Base-by-base conservation (phyloP, 1,140 invertebrate species). In the Drosophila kepulauana region DNA sequence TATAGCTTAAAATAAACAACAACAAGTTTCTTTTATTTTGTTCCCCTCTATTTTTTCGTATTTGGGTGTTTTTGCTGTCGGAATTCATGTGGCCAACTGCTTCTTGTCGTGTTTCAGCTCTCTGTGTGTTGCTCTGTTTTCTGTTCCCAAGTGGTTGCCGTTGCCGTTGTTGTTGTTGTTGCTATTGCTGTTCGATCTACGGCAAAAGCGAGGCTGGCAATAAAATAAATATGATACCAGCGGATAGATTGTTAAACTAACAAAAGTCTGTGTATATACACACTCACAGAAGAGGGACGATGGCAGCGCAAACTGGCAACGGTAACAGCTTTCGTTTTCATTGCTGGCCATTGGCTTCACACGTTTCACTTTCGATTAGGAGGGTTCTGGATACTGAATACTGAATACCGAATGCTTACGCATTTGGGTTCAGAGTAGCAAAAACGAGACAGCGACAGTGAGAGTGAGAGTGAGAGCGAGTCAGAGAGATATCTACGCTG, bases 151-250 rank as follows among this genome's bases (percentile, higher is more conserved):
- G 16, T 41, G 15, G 45, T 20, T 56, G 48, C 15, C 10, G 20
- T 38, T 52, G 10, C 38, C 1, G 5, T 25, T 30, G 8, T 5
- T 38, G 52, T 33, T 54, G n/a, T 52, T 38, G 43, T 30, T 56
- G 48, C 30, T 13, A 6, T 35, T 51, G 33, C 49, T 1, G 5
- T 41, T 43, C 57, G 46, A 64, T 63, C 68, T 41, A 46, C 30
- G 43, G 11, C 13, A 43, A 13, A 33, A 33, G 28, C 7, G 70
- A 66, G 75, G 77, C 82, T 49, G 49, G 62, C 82, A 75, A 77
- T 88, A 77, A 87, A 88, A 88, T 88, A 87, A 88, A 87, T 87
- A 87, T 87, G 84, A 74, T 67, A 71, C 52, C 62, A 25, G 52
- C 64, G 28, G 28, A 67, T 81, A 56, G 63, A 81, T 81, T 81